phyloP scores from a whole-genome alignment of 2,888 invertebrate genomes.

The Polydrusus pterygomalis region DNA sequence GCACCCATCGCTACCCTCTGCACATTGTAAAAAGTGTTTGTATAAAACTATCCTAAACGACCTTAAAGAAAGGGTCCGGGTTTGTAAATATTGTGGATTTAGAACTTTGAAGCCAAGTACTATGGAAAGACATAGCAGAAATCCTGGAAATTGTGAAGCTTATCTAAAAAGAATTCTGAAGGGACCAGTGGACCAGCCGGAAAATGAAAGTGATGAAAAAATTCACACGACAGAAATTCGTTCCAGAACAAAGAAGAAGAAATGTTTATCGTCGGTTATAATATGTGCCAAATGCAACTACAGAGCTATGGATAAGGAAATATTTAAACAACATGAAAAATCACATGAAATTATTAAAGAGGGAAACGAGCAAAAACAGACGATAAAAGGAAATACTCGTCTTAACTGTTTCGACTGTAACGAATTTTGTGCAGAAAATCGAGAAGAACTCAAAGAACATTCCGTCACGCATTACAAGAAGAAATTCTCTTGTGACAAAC shows the following conservation, averaged over 20 bases:
- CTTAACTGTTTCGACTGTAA: conserved; percentile 5
- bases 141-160: background rate
- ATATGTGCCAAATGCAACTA: conserved; percentile 14
- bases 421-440: conserved; percentile 3
- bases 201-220: background rate
- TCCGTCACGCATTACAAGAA: background rate
- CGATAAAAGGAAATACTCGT: background rate
- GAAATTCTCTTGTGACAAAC: background rate
- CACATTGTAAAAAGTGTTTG: background rate
- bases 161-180: background rate
- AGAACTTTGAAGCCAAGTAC: background rate
- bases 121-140: background rate
- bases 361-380: background rate
- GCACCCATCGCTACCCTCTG: background rate
- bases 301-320: background rate
- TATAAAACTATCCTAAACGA: background rate
- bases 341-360: background rate
- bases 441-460: background rate
- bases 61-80: background rate
- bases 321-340: conserved; percentile 1
- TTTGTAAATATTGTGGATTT: conserved; percentile 9
- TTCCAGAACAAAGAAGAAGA: background rate
- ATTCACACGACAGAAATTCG: background rate
- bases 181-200: background rate
- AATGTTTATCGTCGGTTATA: background rate